Percentiles rank a stretch among this genome's conserved stretches.
Conservation (phyloP, 2,888 invertebrate species). For the Dicranocentrus wangi region DNA sequence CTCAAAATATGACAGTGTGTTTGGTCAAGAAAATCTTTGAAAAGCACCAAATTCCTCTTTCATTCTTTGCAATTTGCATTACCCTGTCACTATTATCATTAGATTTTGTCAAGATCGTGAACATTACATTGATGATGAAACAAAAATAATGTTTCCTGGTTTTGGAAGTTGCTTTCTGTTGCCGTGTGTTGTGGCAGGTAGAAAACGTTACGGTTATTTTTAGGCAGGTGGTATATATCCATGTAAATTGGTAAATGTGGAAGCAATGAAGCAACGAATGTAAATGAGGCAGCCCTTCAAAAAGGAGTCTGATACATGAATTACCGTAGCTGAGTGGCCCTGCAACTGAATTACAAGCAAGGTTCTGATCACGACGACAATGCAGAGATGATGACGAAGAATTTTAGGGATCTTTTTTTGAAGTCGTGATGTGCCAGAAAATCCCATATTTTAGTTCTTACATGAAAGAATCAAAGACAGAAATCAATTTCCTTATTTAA, state of each 20-base stretch:
- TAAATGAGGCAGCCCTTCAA: slow-evolving; percentile 27
- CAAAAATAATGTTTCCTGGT: slow-evolving; percentile 20
- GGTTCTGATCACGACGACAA: slow-evolving; percentile 31
- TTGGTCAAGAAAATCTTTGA: slow-evolving; percentile 2
- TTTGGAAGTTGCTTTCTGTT: neutral
- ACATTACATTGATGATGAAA: slow-evolving; percentile 9
- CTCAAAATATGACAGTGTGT: slow-evolving; percentile 13
- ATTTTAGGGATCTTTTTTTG: slow-evolving; percentile 35
- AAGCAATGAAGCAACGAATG: slow-evolving; percentile 27
- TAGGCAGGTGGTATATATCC: slow-evolving; percentile 17
- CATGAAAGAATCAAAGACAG: slow-evolving; percentile 7
- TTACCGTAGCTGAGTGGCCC: slow-evolving; percentile 33
- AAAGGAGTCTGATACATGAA: slow-evolving; percentile 10
- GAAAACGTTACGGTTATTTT: slow-evolving; percentile 25
- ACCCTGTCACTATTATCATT: neutral
- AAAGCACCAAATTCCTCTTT: slow-evolving; percentile 1
- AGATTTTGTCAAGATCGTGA: slow-evolving; percentile 17
- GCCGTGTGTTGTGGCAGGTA: neutral
- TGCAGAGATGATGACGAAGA: slow-evolving; percentile 25
- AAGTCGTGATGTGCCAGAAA: slow-evolving; percentile 58
- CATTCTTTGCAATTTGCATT: neutral
- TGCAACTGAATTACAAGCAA: slow-evolving; percentile 58
- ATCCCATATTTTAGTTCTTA: slow-evolving; percentile 16
- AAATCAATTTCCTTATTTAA: slow-evolving; percentile 62
- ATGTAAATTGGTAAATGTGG: slow-evolving; percentile 11